Base-by-base conservation (phyloP, 2,888 invertebrate species). In the Dynastes maya region DNA sequence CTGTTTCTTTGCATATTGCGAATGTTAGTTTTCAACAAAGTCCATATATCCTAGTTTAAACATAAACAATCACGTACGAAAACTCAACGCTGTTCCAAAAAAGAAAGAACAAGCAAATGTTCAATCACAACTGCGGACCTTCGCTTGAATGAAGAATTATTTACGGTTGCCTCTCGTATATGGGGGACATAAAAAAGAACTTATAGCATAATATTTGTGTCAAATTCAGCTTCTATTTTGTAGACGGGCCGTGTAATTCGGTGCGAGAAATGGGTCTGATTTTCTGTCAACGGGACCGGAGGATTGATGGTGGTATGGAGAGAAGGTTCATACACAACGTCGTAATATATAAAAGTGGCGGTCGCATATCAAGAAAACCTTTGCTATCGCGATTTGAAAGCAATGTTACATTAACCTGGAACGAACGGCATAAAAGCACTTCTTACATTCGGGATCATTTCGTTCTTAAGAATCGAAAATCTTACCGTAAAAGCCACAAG, bases 381-480 rank as follows among this genome's bases (percentile, higher is more conserved):
- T 74, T 75, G 61, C 13, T 40, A 29, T 27, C 61, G 40, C 51
- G 75, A 64, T 58, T 75, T 75, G 64, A 75, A 75, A 75, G 75
- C 63, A 75, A 63, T 64, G 75, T 75, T 75, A 63, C 75, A 75
- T 75, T 75, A 75, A 75, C 64, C 75, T 64, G 75, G 29, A 63
- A 53, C 51, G 63, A 75, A 64, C 6, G 13, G 51, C 49, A 75
- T 45, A 64, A 75, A 68, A 64, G 75, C 64, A 27, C 63, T 51
- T 75, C 63, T 51, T 51, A 68, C 51, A 68, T 49, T 49, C n/a
- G 29, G 51, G 51, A 40, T 68, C 29, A 49, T 51, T 68, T 51
- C 49, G 51, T 29, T 51, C 5, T 51, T 45, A 49, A 68, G 49
- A 68, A 68, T 51, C 22, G 6, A 51, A 68, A 68, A 68, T 49